phyloP scores from a whole-genome alignment of 2,888 invertebrate species.

The Drosophila yooni region DNA sequence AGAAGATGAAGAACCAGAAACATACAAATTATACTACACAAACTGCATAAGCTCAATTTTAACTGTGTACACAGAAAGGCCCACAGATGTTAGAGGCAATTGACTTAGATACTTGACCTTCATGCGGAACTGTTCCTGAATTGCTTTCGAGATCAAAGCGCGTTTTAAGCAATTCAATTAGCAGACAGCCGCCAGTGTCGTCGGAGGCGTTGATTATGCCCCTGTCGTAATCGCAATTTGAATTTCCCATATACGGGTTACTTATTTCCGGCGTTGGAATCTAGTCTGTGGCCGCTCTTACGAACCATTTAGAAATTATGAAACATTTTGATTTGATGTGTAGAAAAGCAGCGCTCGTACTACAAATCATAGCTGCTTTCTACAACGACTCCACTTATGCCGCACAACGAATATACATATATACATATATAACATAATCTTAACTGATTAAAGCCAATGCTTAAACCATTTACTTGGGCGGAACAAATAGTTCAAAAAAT shows the following conservation, averaged over 20 bases:
- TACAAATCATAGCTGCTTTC: conserved; percentile 3
- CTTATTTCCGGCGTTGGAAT: conserved; percentile 4
- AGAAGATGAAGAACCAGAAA: conserved; percentile 1
- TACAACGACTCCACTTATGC: conserved; percentile 17
- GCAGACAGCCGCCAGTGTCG: conserved; percentile 10
- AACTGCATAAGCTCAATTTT: neutral
- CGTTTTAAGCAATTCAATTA: conserved; percentile 79
- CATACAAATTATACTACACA: neutral
- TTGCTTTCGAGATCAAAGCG: conserved; percentile 64
- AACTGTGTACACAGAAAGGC: neutral
- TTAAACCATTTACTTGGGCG: neutral
- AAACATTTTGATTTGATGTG: conserved; percentile 66
- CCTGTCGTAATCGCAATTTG: conserved; percentile 23
- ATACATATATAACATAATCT: neutral
- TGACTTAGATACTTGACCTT: conserved; percentile 61
- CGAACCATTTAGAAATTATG: conserved; percentile 55
- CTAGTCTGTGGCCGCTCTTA: conserved; percentile 18
- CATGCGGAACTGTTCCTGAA: conserved; percentile 16
- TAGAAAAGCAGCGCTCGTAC: conserved; percentile 44
- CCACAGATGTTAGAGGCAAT: neutral
- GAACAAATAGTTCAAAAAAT: neutral
- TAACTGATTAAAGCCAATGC: neutral
- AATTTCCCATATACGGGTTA: conserved; percentile 25
- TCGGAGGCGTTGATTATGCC: conserved; percentile 24
- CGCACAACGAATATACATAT: neutral